Evolutionary conservation across 2,888 invertebrate genomes (phyloP).

Genomic region (Dimorphilus gyrociliatus): DNA sequence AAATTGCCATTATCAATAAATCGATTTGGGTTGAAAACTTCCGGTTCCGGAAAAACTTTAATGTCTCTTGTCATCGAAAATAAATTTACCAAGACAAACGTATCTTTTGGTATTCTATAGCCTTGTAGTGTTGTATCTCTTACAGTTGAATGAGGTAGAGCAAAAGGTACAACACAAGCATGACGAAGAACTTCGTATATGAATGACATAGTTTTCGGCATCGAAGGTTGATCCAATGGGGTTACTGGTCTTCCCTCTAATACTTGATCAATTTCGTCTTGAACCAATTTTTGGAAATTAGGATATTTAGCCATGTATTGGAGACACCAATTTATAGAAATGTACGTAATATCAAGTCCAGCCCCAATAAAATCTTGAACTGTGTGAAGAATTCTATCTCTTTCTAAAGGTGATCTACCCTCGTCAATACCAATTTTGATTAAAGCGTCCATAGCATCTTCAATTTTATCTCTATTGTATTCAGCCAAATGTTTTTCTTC

Average conservation of each 20-base stretch:
- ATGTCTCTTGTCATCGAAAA: slow-evolving; percentile 22
- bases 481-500: slow-evolving; percentile 18
- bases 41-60: slow-evolving; percentile 18
- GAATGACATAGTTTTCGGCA: slow-evolving; percentile 21
- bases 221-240: slow-evolving; percentile 11
- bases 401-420: slow-evolving; percentile 16
- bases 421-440: slow-evolving; percentile 17
- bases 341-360: slow-evolving; percentile 25
- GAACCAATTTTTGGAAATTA: slow-evolving; percentile 17
- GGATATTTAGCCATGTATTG: slow-evolving; percentile 20
- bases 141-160: slow-evolving; percentile 25
- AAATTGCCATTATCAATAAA: slow-evolving; percentile 12
- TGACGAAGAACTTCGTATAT: slow-evolving; percentile 19
- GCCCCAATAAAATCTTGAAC: slow-evolving; percentile 25
- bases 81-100: slow-evolving; percentile 21
- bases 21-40: slow-evolving; percentile 18
- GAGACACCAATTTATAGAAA: slow-evolving; percentile 21
- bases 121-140: slow-evolving; percentile 11
- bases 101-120: slow-evolving; percentile 15
- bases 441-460: slow-evolving; percentile 25
- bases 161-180: slow-evolving; percentile 23
- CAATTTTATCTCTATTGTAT: slow-evolving; percentile 13
- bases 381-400: slow-evolving; percentile 20
- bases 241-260: slow-evolving; percentile 13
- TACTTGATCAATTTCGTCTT: slow-evolving; percentile 16